Percentiles rank a stretch among this genome's conserved stretches.
Conservation (phyloP, 2,113 vertebrate species). For the Gymnarchus niloticus region DNA sequence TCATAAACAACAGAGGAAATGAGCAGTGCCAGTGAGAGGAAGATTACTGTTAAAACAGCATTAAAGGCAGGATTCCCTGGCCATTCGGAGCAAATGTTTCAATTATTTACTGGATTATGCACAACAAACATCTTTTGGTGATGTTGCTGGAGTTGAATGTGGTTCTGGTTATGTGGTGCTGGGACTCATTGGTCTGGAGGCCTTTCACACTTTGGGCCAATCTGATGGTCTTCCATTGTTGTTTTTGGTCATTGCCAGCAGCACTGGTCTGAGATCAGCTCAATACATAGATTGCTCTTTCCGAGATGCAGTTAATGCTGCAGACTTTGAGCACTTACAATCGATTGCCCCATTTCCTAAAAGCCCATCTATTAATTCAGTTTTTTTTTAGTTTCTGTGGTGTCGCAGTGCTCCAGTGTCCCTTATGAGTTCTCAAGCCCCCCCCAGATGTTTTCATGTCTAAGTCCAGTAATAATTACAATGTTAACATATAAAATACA, state of each 20-base stretch:
- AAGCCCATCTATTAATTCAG: not conserved
- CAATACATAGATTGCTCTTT: conserved; percentile 13
- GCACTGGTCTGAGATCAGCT: not conserved
- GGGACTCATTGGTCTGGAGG: not conserved
- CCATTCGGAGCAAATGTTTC: not conserved
- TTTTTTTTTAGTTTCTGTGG: not conserved
- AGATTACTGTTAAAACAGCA: not conserved
- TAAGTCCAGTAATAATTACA: not conserved
- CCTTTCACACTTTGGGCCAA: not conserved
- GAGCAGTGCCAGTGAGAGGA: not conserved
- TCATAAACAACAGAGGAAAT: conserved; percentile 26
- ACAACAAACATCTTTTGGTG: not conserved
- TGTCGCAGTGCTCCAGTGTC: not conserved
- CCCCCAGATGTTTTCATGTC: not conserved
- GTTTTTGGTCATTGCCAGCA: not conserved
- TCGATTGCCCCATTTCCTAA: conserved; percentile 24
- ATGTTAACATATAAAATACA: not conserved
- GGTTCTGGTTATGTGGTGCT: not conserved
- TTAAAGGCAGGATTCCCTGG: not conserved
- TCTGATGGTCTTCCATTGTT: not conserved
- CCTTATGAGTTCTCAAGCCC: not conserved
- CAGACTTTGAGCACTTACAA: conserved; percentile 4
- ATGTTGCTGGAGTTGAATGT: not conserved
- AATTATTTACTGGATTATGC: not conserved
- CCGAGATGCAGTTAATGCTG: not conserved